Percentiles rank a stretch among this genome's conserved stretches.
Conservation (phyloP, 2,888 invertebrate species). For the Hirtodrosophila cameraria region DNA sequence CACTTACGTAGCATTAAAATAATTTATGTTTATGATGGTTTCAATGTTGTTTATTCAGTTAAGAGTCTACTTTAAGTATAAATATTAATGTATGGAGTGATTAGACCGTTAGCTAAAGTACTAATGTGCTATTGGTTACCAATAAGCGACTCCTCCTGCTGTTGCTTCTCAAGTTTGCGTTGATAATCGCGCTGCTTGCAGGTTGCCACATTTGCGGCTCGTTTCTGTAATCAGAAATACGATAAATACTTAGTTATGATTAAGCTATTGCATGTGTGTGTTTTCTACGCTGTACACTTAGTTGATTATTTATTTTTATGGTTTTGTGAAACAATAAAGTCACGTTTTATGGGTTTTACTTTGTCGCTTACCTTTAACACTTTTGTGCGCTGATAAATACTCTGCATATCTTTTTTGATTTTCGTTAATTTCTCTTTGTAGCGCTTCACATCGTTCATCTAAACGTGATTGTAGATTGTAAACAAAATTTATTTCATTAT, state of each 20-base stretch:
- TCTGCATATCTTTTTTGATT: conserved; percentile 83
- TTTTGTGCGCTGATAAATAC: conserved; percentile 82
- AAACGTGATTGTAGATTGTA: conserved; percentile 19
- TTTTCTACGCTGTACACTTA: conserved; percentile 29
- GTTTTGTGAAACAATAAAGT: conserved; percentile 50
- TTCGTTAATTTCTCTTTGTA: conserved; percentile 81
- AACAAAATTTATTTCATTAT: neutral
- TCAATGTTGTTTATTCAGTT: conserved; percentile 22
- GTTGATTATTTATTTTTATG: conserved; percentile 29
- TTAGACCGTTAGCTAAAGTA: conserved; percentile 9
- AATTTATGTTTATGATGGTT: conserved; percentile 6
- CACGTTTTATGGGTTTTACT: conserved; percentile 20
- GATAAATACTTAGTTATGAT: conserved; percentile 16
- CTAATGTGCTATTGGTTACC: conserved; percentile 58
- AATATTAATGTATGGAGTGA: conserved; percentile 2
- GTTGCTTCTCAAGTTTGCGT: conserved; percentile 81
- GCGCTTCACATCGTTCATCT: conserved; percentile 81
- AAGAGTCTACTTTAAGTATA: conserved; percentile 4
- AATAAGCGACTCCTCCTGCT: conserved; percentile 83
- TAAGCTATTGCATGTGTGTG: conserved; percentile 51
- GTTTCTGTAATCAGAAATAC: conserved; percentile 78
- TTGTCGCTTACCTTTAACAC: conserved; percentile 76
- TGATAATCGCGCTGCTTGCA: conserved; percentile 83
- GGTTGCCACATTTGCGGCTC: conserved; percentile 80
- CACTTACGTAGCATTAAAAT: too few relatives aligned